These are phyloP conservation scores for Sipha maydis DNA, from an alignment of 2,888 invertebrate genomes.

Conservation along the genomic window DNA sequence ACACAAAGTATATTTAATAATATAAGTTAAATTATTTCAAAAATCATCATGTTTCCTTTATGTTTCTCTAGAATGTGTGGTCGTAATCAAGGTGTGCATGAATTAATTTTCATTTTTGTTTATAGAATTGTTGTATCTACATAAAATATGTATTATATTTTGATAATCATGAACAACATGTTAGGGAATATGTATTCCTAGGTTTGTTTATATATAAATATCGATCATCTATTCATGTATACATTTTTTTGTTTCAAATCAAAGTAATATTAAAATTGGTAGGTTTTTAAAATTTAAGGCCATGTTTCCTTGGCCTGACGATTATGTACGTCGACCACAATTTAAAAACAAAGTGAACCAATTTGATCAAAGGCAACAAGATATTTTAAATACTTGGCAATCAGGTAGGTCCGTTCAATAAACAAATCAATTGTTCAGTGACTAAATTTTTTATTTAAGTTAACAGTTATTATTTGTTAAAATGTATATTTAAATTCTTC, in stretches of 20 bases:
- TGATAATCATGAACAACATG: background rate
- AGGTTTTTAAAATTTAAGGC: conserved; percentile 46
- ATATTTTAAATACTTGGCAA: conserved; percentile 63
- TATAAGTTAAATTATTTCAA: conserved; percentile 16
- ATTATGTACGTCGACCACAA: conserved; percentile 40
- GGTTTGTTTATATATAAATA: conserved; percentile 15
- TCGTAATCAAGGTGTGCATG: conserved; percentile 58
- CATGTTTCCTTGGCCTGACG: conserved; percentile 57
- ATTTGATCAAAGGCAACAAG: conserved; percentile 61
- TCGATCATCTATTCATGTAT: background rate
- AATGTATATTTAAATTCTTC: conserved; percentile 5
- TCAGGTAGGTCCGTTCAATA: conserved; percentile 64
- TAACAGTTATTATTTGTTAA: conserved; percentile 34
- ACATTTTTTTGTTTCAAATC: background rate
- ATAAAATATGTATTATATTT: conserved; percentile 4
- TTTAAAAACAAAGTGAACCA: conserved; percentile 59
- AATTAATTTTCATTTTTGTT: conserved; percentile 25
- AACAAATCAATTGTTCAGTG: conserved; percentile 37
- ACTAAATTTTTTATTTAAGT: background rate
- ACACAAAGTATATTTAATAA: conserved; percentile 14
- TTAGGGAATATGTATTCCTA: conserved; percentile 3
- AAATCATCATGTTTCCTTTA: conserved; percentile 44
- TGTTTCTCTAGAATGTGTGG: conserved; percentile 58
- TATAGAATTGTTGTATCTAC: background rate
- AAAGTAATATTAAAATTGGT: conserved; percentile 49